Base-by-base conservation (phyloP, 2,797 vertebrate species). In the Alosa sapidissima region DNA sequence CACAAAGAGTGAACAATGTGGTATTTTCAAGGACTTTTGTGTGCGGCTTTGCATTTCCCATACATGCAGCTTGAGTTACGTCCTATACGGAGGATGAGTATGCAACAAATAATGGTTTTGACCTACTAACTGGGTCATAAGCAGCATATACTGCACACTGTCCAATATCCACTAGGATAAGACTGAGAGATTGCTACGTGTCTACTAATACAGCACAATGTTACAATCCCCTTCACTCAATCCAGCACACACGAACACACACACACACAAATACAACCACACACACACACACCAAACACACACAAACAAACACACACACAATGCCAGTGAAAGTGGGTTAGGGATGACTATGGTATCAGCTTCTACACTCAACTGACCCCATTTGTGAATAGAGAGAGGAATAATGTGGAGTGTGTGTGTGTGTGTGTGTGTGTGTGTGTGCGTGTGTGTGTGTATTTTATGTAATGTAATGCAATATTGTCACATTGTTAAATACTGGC, bases 271-370 rank as follows among this genome's bases (percentile, higher is more conserved):
- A 41, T 4, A 41, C 41, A 41, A 2, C 2, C 41, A 41, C 41
- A 41, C 58, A 10, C 54, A 19, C 54, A 41, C 72, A 45, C 72
- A 78, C 62, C 62, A 41, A 2, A 52, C 51, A 52, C 51, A 52
- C 51, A 52, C 51, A 52, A 2, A 52, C 51, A 52, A 2, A 52
- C 51, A 52, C 51, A 52, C 51, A 41, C 72, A 45, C 72, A 78
- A 78, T 78, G 36, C 72, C 36, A 78, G 41, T 78, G 41, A 78
- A 78, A 78, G 72, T 78, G 72, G 72, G 28, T 78, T 78, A 78
- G 72, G 36, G 41, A 45, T 78, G 36, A 78, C 72, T 13, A 45
- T 5, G 36, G 72, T 8, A 47, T 78, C 72, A 78, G 36, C 7
- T 47, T 78, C 41, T 41, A 19, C 6, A 45, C 14, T 47, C 14